Percentiles rank a stretch among this genome's conserved stretches.
Evolutionary conservation across 2,113 vertebrate genomes (phyloP).

Genomic region (Osmerus mordax): DNA sequence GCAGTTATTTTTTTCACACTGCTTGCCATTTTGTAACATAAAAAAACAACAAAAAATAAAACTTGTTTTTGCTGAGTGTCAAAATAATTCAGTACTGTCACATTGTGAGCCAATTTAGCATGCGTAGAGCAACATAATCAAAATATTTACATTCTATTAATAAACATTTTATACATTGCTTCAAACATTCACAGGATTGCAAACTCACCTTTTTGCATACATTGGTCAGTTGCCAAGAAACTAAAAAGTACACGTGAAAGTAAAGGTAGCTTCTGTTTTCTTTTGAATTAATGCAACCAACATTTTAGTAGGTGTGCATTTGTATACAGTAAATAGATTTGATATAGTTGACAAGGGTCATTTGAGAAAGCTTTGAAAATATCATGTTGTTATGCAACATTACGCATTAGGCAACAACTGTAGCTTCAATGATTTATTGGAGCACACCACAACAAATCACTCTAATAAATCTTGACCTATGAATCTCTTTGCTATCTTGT

Average conservation of each 20-base stretch:
- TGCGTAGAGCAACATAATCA: too few relatives aligned
- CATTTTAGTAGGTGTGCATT: conserved; percentile 5
- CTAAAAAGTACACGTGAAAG: not conserved
- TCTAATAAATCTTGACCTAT: too few relatives aligned
- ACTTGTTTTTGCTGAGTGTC: conserved; percentile 7
- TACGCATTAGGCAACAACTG: too few relatives aligned
- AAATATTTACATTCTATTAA: not conserved
- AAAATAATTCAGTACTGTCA: too few relatives aligned
- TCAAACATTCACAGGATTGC: conserved; percentile 17
- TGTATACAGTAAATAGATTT: conserved; percentile 1
- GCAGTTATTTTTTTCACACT: too few relatives aligned
- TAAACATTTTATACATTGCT: conserved; percentile 16
- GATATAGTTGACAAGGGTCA: not conserved
- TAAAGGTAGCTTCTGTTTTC: conserved; percentile 14
- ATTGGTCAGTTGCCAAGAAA: conserved; percentile 13
- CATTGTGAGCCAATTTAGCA: too few relatives aligned
- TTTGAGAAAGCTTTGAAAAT: not conserved
- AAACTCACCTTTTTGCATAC: conserved; percentile 17
- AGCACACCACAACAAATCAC: too few relatives aligned
- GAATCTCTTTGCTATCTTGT: too few relatives aligned
- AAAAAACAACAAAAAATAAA: not conserved
- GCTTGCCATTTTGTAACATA: too few relatives aligned
- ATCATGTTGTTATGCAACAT: too few relatives aligned
- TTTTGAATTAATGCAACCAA: not conserved
- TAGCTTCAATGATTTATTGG: too few relatives aligned